Percentiles rank a stretch among this genome's conserved stretches.
Evolutionary conservation across 2,797 vertebrate genomes (phyloP).

Genomic region (Otolemur crassicaudatus): DNA sequence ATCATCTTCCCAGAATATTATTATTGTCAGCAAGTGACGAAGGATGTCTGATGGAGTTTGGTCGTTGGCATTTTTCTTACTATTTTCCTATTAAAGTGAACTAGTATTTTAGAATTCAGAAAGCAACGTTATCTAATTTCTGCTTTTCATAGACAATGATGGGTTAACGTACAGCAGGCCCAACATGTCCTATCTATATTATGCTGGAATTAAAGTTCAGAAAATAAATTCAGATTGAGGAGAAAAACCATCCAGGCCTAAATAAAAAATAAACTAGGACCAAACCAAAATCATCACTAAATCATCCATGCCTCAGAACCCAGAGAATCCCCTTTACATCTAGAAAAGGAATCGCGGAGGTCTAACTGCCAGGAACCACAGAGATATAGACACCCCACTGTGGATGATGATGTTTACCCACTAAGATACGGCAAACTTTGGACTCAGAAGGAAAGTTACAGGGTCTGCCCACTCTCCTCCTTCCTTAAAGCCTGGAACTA

Average conservation of each 20-base stretch:
- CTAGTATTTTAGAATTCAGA: constrained; percentile 13
- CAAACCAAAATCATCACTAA: constrained; percentile 47
- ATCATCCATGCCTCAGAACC: neutral
- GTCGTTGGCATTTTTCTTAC: neutral
- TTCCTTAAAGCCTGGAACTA: neutral
- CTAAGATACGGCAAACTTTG: neutral
- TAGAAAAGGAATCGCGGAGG: neutral
- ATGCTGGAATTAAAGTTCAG: neutral
- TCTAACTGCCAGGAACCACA: neutral
- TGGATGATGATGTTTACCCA: neutral
- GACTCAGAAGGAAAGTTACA: neutral
- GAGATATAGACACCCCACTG: neutral
- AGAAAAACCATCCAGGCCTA: neutral
- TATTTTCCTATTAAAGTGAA: neutral
- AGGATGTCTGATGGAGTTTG: neutral
- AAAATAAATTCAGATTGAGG: constrained; percentile 6
- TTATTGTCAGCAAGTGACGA: neutral
- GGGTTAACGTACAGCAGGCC: neutral
- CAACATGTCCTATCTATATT: neutral
- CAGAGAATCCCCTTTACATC: neutral
- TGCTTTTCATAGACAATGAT: neutral
- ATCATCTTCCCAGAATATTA: neutral
- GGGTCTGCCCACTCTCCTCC: neutral
- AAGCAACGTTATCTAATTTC: neutral
- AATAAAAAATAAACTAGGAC: constrained; percentile 7